Evolutionary conservation across 2,797 vertebrate genomes (phyloP).

Genomic region (Etheostoma perlongum): DNA sequence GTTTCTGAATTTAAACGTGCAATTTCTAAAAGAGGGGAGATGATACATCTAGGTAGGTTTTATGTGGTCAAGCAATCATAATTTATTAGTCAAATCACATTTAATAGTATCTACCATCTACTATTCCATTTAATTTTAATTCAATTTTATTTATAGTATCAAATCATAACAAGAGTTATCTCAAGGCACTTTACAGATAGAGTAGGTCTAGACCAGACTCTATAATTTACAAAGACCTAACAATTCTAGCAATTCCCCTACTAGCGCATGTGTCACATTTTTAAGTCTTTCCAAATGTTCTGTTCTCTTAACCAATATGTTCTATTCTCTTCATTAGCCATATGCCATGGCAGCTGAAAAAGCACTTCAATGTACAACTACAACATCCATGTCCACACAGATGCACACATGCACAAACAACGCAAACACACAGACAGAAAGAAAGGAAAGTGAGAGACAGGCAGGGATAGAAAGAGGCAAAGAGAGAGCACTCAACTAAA

Average conservation of each 20-base stretch:
- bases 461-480: conserved; percentile 13
- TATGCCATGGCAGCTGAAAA: conserved; percentile 52
- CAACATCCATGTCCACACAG: conserved; percentile 21
- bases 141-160: no score
- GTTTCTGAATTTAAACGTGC: not conserved
- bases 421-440: conserved; percentile 36
- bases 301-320: conserved; percentile 31
- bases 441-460: conserved; percentile 25
- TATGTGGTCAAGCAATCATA: not conserved
- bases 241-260: no score
- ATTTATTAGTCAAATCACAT: not conserved
- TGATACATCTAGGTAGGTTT: not conserved
- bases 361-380: conserved; percentile 40
- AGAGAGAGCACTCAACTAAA: conserved; percentile 63
- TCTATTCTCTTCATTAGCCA: conserved; percentile 66
- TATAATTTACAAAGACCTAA: no score
- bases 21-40: not conserved
- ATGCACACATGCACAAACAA: conserved; percentile 25
- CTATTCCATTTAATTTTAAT: not conserved
- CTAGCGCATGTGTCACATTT: not conserved
- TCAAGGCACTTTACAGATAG: no score
- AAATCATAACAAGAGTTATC: no score
- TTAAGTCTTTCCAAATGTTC: conserved; percentile 21
- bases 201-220: no score
- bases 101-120: not conserved